These are phyloP conservation scores for Zaprionus kolodkinae DNA, from an alignment of 1,140 invertebrate genomes.

Conservation along the genomic window DNA sequence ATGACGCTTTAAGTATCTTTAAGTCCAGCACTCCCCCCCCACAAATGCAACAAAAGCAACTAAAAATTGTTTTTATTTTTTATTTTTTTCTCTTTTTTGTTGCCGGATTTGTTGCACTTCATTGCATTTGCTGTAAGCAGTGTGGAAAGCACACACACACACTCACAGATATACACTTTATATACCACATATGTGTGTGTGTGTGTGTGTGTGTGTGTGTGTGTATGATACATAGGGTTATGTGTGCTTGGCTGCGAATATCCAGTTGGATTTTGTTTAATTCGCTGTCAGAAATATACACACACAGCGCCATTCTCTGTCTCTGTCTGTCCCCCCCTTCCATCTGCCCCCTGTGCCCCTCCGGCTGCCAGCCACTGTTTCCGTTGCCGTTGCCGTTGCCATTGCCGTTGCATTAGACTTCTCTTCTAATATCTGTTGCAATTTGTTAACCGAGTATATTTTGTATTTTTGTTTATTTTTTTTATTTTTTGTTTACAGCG, in stretches of 20 bases:
- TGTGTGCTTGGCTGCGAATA: conserved; percentile 15
- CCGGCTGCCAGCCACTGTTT: conserved; percentile 2
- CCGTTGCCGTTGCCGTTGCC: not conserved
- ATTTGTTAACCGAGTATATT: conserved; percentile 74
- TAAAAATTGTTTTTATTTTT: conserved; percentile 11
- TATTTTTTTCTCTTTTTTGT: conserved; percentile 23
- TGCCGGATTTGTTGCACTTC: conserved; percentile 51
- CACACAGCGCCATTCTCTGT: conserved; percentile 59
- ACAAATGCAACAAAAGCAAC: not conserved
- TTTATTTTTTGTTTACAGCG: conserved; percentile 10
- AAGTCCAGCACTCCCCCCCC: not conserved
- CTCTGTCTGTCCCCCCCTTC: not conserved
- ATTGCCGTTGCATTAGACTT: conserved; percentile 64
- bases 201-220: not conserved
- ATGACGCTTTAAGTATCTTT: not conserved
- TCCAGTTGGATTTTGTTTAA: conserved; percentile 71
- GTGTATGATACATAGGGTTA: not conserved
- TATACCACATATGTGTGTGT: not conserved
- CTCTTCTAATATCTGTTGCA: conserved; percentile 77
- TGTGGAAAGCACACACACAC: conserved; percentile 9
- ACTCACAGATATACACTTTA: not conserved
- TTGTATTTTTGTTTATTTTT: conserved; percentile 25
- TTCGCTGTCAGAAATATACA: conserved; percentile 69
- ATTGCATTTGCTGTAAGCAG: conserved; percentile 47
- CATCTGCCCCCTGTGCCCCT: not conserved